Percentiles rank a stretch among this genome's conserved stretches.
Conservation (phyloP, 2,113 vertebrate genomes). For the Rousettus leschenaultii region DNA sequence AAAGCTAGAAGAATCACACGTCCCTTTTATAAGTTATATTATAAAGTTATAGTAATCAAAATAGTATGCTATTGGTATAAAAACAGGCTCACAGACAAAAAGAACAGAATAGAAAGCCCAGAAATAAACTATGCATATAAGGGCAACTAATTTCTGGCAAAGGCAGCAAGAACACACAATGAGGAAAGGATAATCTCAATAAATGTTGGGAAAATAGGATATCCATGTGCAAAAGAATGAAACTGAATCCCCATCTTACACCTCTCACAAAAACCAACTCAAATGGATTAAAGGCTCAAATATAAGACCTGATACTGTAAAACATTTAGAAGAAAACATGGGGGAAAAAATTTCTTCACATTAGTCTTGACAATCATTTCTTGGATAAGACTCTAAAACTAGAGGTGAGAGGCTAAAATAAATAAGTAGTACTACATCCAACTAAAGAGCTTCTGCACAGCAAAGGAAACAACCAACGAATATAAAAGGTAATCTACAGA, state of each 20-base stretch:
- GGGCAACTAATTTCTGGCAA: background rate
- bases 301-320: background rate
- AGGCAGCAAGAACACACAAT: background rate
- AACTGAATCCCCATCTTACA: background rate
- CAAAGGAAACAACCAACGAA: background rate
- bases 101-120: background rate
- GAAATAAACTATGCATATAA: background rate
- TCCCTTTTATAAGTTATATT: background rate
- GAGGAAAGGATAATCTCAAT: background rate
- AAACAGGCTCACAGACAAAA: background rate
- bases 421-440: background rate
- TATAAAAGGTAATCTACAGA: background rate
- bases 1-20: too few species aligned
- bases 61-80: background rate
- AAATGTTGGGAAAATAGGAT: background rate
- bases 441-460: background rate
- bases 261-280: background rate
- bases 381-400: background rate
- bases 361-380: background rate
- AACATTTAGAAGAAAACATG: background rate
- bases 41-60: background rate
- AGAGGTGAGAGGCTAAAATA: background rate
- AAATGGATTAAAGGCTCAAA: background rate
- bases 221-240: background rate
- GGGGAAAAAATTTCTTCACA: background rate